Conservation (phyloP, 1,140 invertebrate species). For the Eumaeus atala region DNA sequence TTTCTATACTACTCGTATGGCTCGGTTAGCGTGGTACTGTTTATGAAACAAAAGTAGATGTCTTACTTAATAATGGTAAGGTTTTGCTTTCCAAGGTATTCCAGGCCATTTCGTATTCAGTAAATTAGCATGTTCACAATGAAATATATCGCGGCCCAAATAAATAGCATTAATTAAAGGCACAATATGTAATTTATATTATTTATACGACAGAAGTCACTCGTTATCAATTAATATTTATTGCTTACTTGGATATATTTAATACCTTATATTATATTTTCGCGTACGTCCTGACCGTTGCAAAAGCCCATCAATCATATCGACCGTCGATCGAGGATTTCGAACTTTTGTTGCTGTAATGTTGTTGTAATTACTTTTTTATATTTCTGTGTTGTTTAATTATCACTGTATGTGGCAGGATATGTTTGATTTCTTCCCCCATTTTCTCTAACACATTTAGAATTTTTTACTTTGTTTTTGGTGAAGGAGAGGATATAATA, state of each 20-base stretch:
- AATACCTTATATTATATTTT: slow-evolving; percentile 9
- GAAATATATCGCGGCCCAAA: slow-evolving; percentile 3
- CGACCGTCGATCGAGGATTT: slow-evolving; percentile 15
- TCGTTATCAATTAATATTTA: slow-evolving; percentile 19
- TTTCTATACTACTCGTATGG: too few species aligned
- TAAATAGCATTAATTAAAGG: slow-evolving; percentile 7
- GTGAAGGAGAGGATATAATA: too few species aligned
- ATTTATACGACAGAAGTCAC: slow-evolving; percentile 15
- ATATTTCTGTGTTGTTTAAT: background rate
- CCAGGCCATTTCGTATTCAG: too few species aligned
- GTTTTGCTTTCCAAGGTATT: too few species aligned
- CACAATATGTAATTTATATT: slow-evolving; percentile 8
- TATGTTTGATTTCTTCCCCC: too few species aligned
- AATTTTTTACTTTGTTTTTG: too few species aligned
- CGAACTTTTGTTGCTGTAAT: slow-evolving; percentile 14
- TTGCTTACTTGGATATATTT: slow-evolving; percentile 11
- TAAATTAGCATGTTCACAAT: background rate
- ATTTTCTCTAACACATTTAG: too few species aligned
- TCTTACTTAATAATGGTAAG: too few species aligned
- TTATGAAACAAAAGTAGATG: too few species aligned
- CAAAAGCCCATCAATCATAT: slow-evolving; percentile 15
- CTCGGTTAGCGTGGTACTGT: too few species aligned
- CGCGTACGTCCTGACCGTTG: slow-evolving; percentile 8
- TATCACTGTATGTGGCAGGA: background rate
- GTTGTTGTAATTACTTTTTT: slow-evolving; percentile 16